These are phyloP conservation scores for Labrus mixtus DNA, from an alignment of 2,113 vertebrate species.

Conservation along the genomic window DNA sequence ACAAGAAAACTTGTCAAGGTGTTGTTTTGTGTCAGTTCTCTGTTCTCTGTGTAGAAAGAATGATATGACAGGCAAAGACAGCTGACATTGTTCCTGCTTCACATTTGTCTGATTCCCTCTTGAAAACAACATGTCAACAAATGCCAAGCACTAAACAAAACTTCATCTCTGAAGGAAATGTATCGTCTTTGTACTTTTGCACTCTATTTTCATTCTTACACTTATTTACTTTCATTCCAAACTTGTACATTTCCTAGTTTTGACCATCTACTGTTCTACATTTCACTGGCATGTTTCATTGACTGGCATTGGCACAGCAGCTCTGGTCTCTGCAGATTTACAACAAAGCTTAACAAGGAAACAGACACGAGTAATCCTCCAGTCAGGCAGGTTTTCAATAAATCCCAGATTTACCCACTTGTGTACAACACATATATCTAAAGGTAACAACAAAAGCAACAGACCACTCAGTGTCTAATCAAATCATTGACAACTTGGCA, in stretches of 20 bases:
- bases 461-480: not conserved
- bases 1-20: constrained; percentile 13
- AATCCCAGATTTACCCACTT: constrained; percentile 14
- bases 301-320: not conserved
- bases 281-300: not conserved
- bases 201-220: not conserved
- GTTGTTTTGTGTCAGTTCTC: constrained; percentile 29
- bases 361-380: constrained; percentile 1
- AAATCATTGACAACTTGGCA: not conserved
- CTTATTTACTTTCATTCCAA: not conserved
- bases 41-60: constrained; percentile 5
- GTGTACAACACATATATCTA: not conserved
- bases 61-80: constrained; percentile 16
- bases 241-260: not conserved
- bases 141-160: not conserved
- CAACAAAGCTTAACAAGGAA: not conserved
- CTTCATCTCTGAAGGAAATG: not conserved
- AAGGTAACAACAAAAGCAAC: constrained; percentile 16
- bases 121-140: not conserved
- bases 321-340: not conserved
- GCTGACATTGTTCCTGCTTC: constrained; percentile 1
- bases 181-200: not conserved
- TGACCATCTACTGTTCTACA: not conserved
- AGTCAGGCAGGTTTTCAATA: constrained; percentile 24
- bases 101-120: not conserved